These are phyloP conservation scores for Spialia ferax DNA, from an alignment of 2,888 invertebrate species.

Conservation along the genomic window DNA sequence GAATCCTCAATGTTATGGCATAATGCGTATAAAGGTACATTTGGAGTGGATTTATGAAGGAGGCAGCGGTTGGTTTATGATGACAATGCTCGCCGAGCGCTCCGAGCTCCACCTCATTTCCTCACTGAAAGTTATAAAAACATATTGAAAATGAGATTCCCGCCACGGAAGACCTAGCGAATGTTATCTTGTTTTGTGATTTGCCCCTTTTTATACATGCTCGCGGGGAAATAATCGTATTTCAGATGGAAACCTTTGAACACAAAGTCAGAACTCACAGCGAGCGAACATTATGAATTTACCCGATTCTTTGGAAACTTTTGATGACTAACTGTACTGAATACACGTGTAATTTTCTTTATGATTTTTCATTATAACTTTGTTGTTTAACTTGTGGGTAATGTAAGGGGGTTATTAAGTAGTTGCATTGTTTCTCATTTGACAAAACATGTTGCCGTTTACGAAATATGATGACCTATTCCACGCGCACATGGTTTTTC, in stretches of 20 bases:
- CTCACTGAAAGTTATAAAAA: conserved; percentile 86
- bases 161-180: conserved; percentile 76
- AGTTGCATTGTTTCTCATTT: background rate
- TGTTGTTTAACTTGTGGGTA: background rate
- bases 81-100: conserved; percentile 79
- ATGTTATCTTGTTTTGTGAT: conserved; percentile 85
- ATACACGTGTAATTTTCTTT: conserved; percentile 23
- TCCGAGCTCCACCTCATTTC: conserved; percentile 84
- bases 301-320: conserved; percentile 30
- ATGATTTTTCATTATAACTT: conserved; percentile 3
- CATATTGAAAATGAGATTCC: conserved; percentile 87
- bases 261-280: conserved; percentile 42
- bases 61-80: conserved; percentile 83
- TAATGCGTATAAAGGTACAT: conserved; percentile 85
- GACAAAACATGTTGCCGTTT: background rate
- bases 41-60: conserved; percentile 82
- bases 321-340: conserved; percentile 22
- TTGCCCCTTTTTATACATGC: conserved; percentile 81
- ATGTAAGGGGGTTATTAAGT: background rate
- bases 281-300: conserved; percentile 25
- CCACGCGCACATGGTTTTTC: too few relatives aligned
- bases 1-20: conserved; percentile 73
- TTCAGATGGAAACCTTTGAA: conserved; percentile 52
- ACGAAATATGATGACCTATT: background rate
- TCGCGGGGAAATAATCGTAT: conserved; percentile 70